These are phyloP conservation scores for Siniperca chuatsi DNA, from an alignment of 2,113 vertebrate genomes.

Conservation along the genomic window DNA sequence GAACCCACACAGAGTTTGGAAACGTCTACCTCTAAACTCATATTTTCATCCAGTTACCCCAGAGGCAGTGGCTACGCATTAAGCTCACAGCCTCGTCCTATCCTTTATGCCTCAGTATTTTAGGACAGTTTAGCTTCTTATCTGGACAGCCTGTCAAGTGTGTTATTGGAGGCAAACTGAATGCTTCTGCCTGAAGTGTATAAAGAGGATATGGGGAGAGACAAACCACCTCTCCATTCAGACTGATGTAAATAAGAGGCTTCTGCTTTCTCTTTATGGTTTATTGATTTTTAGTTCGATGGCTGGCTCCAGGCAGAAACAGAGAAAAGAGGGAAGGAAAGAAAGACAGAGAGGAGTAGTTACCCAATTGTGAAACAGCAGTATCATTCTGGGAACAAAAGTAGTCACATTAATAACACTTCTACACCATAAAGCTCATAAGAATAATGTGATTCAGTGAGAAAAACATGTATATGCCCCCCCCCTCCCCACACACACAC, in stretches of 20 bases:
- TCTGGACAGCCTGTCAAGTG: slow-evolving; percentile 59
- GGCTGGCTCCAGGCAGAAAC: slow-evolving; percentile 43
- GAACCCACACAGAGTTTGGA: slow-evolving; percentile 21
- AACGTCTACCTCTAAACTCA: slow-evolving; percentile 11
- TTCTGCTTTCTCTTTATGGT: slow-evolving; percentile 71
- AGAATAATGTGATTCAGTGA: neutral
- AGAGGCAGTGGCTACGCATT: slow-evolving; percentile 21
- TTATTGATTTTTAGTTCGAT: slow-evolving; percentile 76
- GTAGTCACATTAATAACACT: neutral
- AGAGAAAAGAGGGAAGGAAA: slow-evolving; percentile 19
- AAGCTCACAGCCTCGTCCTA: slow-evolving; percentile 35
- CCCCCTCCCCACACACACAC: neutral
- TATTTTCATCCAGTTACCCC: slow-evolving; percentile 43
- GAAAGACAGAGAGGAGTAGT: slow-evolving; percentile 28
- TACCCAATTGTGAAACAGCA: slow-evolving; percentile 36
- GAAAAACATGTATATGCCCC: neutral
- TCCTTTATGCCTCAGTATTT: slow-evolving; percentile 54
- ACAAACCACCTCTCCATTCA: slow-evolving; percentile 61
- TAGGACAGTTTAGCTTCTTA: slow-evolving; percentile 56
- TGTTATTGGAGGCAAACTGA: slow-evolving; percentile 52
- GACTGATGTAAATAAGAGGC: slow-evolving; percentile 76
- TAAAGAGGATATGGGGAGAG: slow-evolving; percentile 56
- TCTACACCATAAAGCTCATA: neutral
- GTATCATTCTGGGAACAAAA: slow-evolving; percentile 38
- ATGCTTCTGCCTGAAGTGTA: slow-evolving; percentile 54